Evolutionary conservation across 2,113 vertebrate genomes (phyloP), one percentile per base, ranked within the genome.

Genomic region (Centropristis striata): DNA sequence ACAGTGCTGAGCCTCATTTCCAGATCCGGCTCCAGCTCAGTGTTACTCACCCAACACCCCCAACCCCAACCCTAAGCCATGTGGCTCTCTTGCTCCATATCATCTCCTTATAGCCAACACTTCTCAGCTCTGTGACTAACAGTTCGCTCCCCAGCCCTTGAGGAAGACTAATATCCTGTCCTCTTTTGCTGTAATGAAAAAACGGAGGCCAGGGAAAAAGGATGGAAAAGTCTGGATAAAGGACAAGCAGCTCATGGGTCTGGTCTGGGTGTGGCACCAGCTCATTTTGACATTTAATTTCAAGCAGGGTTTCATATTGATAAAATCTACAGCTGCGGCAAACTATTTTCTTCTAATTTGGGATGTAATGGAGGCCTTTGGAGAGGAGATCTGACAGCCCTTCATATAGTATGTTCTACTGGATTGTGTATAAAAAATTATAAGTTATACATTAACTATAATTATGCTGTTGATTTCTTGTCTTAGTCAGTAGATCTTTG

Each of bases 151-250:
- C 59, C 21, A 36, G 88, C 83, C 83, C 81, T 73, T 80, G 84
- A 89, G 82, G 88, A 88, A 89, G 87, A 92, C 84, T 90, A 90
- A 93, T 93, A 90, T 90, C 88, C 90, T 92, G 92, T 92, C 83
- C 78, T 84, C 63, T 44, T 78, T 75, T 70, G 64, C 79, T 67
- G 76, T 92, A 91, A 93, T 91, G 84, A 92, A 89, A 89, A 90
- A 73, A 74, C 39, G 25, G 41, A 61, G 70, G 83, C 47, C 61
- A 50, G 67, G 72, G 50, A 78, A 58, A 82, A 83, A 77, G 59
- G 68, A 86, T 81, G 72, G 64, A 53, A 53, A 74, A 58, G 20
- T 70, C 25, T 57, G 66, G 59, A 81, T 54, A 85, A 83, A 84
- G 51, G 63, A 76, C 59, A 25, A n/a, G 42, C 58, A 55, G 55